Evolutionary conservation across 2,113 vertebrate genomes (phyloP).

Genomic region (Proteles cristata): DNA sequence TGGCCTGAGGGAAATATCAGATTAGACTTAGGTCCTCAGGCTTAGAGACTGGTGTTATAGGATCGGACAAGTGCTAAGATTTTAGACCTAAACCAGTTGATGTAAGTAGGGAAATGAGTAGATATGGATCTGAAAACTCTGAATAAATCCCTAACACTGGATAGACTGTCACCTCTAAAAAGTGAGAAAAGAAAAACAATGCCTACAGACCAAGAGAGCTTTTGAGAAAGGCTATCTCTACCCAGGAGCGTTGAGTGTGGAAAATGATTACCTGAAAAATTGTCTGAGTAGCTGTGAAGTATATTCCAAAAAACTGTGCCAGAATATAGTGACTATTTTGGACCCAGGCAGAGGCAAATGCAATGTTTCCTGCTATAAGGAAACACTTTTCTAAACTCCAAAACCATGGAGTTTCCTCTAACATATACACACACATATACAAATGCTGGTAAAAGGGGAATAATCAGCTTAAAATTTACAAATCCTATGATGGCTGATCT

Average conservation of each 20-base stretch:
- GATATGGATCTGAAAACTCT: background rate
- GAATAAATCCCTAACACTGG: background rate
- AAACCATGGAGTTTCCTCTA: background rate
- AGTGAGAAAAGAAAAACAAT: background rate
- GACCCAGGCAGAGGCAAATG: background rate
- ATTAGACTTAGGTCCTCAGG: background rate
- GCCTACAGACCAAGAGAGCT: background rate
- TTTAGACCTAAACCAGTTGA: background rate
- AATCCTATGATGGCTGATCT: background rate
- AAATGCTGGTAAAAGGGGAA: background rate
- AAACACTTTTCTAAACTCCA: background rate
- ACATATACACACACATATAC: background rate
- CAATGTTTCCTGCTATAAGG: background rate
- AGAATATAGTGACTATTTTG: background rate
- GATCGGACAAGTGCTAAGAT: background rate
- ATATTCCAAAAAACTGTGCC: background rate
- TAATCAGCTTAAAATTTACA: background rate
- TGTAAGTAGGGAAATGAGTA: no score
- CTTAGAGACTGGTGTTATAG: background rate
- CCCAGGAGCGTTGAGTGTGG: background rate
- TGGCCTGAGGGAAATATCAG: background rate
- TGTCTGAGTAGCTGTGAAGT: background rate
- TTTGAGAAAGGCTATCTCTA: background rate
- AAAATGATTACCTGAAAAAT: background rate
- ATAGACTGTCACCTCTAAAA: background rate